phyloP scores from a whole-genome alignment of 2,888 invertebrate genomes.

The Ectemnius cavifrons region DNA sequence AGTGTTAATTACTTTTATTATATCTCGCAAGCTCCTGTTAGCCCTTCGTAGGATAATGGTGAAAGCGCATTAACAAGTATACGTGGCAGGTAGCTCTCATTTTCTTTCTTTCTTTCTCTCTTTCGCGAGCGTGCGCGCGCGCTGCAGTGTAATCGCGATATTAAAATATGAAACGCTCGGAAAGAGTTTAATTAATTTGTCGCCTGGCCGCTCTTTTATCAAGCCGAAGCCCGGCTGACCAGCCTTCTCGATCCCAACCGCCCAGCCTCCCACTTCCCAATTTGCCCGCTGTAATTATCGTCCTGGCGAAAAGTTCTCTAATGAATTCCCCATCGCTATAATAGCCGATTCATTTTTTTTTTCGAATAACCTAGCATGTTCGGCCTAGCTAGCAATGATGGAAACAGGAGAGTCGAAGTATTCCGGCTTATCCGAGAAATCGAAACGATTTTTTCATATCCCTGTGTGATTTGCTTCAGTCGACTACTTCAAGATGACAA shows the following conservation, averaged over 20 bases:
- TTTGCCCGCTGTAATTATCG: constrained; percentile 15
- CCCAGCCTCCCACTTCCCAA: too few species aligned
- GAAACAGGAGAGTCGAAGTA: not conserved
- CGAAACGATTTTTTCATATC: not conserved
- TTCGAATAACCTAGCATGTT: too few species aligned
- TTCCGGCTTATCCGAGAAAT: not conserved
- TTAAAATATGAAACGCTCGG: constrained; percentile 43
- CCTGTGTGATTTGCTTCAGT: too few species aligned
- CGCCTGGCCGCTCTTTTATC: constrained; percentile 42
- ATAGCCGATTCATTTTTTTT: constrained; percentile 4
- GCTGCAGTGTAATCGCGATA: constrained; percentile 27
- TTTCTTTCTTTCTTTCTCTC: not conserved
- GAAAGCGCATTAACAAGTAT: constrained; percentile 13
- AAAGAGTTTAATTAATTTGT: constrained; percentile 56
- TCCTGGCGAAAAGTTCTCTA: constrained; percentile 9
- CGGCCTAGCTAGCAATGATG: not conserved
- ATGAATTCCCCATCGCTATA: constrained; percentile 30
- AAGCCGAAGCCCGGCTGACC: constrained; percentile 1
- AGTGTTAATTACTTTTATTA: constrained; percentile 45
- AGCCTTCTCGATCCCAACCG: constrained; percentile 21
- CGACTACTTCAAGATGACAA: too few species aligned
- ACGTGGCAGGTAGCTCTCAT: not conserved
- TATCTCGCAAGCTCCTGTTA: not conserved
- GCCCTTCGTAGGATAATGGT: not conserved
- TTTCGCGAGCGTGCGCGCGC: not conserved